phyloP scores from a whole-genome alignment of 2,113 vertebrate species.

The Australoheros scitulus region DNA sequence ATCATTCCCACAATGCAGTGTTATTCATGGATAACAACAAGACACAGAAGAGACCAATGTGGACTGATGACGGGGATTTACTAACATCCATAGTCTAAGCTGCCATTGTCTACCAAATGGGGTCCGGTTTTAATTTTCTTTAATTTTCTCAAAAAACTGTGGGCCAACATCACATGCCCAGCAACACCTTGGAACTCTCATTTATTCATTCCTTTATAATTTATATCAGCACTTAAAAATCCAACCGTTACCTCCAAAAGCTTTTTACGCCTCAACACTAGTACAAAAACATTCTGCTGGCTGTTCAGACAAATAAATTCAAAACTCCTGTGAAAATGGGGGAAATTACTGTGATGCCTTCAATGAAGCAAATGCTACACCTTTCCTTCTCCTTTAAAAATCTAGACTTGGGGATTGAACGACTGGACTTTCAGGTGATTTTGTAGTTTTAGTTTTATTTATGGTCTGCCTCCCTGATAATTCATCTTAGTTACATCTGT shows the following conservation, averaged over 20 bases:
- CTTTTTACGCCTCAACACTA: neutral
- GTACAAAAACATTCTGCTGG: neutral
- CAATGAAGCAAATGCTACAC: neutral
- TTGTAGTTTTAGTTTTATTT: too few species aligned
- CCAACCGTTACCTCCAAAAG: neutral
- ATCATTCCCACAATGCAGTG: neutral
- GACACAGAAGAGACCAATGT: neutral
- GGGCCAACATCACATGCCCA: neutral
- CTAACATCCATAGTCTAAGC: neutral
- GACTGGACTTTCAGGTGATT: too few species aligned
- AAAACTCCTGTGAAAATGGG: neutral
- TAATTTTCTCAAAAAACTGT: neutral
- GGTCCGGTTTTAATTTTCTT: neutral
- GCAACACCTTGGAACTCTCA: neutral
- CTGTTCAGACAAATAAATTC: neutral
- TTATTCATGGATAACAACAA: slow-evolving; percentile 19
- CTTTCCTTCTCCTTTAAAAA: neutral
- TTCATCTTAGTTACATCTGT: neutral
- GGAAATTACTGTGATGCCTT: neutral
- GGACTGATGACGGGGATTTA: neutral
- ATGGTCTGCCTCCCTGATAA: too few species aligned
- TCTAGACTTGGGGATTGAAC: neutral
- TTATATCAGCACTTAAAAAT: neutral
- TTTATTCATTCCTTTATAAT: neutral
- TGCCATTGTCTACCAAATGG: slow-evolving; percentile 7